Evolutionary conservation across 2,888 invertebrate genomes (phyloP).

Genomic region (Tenthredo distinguenda): DNA sequence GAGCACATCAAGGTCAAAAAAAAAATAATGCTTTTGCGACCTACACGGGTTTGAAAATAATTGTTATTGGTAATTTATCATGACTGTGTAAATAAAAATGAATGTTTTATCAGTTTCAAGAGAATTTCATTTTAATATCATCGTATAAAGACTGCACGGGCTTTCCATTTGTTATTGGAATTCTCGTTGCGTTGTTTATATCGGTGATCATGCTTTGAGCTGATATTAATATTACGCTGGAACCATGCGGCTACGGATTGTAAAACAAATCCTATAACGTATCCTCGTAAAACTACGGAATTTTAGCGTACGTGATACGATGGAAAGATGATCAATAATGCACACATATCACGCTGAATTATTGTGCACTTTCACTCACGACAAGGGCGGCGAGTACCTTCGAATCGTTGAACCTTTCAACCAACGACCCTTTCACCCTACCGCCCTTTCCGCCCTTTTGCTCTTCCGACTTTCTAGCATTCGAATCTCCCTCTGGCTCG

Average conservation of each 20-base stretch:
- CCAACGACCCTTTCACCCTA: slow-evolving; percentile 12
- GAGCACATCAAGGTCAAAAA: not conserved
- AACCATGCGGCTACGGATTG: not conserved
- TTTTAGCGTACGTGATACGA: slow-evolving; percentile 34
- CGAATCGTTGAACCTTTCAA: not conserved
- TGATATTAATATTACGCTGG: slow-evolving; percentile 19
- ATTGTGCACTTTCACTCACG: slow-evolving; percentile 47
- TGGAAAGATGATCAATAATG: slow-evolving; percentile 43
- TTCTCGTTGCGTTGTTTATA: not conserved
- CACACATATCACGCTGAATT: slow-evolving; percentile 32
- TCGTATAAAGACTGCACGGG: not conserved
- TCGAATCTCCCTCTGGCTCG: slow-evolving; percentile 30
- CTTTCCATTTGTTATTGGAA: slow-evolving; percentile 9
- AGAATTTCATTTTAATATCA: not conserved
- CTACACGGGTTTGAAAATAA: not conserved
- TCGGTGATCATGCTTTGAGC: not conserved
- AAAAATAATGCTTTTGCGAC: not conserved
- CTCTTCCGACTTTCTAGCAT: slow-evolving; percentile 33
- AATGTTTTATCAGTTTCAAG: not conserved
- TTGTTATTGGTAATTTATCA: not conserved
- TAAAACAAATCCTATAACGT: not conserved
- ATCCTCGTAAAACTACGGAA: not conserved
- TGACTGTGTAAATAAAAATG: not conserved
- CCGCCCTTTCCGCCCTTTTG: not conserved
- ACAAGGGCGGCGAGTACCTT: slow-evolving; percentile 12